Percentiles rank a stretch among this genome's conserved stretches.
Conservation (phyloP, 2,113 vertebrate species). For the Thryonomys swinderianus region DNA sequence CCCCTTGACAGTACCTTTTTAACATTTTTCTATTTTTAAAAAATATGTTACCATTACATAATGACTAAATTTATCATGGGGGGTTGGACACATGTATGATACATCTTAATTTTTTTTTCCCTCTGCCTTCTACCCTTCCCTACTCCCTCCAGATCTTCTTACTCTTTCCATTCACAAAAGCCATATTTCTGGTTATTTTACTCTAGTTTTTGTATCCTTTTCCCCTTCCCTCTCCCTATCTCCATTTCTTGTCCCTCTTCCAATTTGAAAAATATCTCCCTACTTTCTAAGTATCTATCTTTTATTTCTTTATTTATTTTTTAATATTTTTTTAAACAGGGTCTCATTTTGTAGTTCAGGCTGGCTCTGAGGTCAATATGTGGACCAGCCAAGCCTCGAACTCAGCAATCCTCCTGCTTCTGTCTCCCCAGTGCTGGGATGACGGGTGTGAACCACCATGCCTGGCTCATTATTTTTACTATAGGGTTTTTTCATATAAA, state of each 20-base stretch:
- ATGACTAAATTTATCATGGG: neutral
- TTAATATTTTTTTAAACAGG: too few species aligned
- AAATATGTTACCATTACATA: neutral
- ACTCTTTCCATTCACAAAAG: neutral
- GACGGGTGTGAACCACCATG: too few species aligned
- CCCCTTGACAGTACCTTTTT: neutral
- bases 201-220: neutral
- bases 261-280: neutral
- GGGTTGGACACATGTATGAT: neutral
- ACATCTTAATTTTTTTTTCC: neutral
- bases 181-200: neutral
- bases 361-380: too few species aligned
- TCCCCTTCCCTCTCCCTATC: neutral
- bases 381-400: too few species aligned
- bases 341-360: too few species aligned
- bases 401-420: too few species aligned
- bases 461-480: too few species aligned
- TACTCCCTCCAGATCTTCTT: neutral
- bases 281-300: neutral
- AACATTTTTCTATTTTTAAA: neutral
- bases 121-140: neutral
- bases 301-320: neutral
- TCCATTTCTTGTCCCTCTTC: neutral
- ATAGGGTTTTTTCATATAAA: neutral
- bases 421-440: too few species aligned